These are phyloP conservation scores for Temnothorax curvispinosus DNA, from an alignment of 1,140 invertebrate species.

Conservation along the genomic window DNA sequence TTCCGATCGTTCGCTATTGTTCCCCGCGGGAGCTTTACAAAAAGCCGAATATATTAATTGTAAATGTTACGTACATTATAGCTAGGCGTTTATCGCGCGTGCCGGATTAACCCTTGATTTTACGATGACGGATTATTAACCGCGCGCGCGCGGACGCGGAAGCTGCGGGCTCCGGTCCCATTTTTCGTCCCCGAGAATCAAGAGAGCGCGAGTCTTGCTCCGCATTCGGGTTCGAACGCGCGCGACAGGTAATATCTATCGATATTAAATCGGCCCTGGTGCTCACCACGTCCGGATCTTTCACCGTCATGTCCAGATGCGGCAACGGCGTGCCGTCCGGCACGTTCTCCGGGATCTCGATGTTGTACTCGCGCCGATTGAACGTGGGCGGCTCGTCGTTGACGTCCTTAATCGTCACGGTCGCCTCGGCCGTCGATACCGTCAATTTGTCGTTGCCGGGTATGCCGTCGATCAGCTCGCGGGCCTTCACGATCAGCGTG, in stretches of 20 bases:
- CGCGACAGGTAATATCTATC: neutral
- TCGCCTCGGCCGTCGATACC: slow-evolving; percentile 89
- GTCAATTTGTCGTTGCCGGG: slow-evolving; percentile 89
- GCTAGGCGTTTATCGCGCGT: slow-evolving; percentile 15
- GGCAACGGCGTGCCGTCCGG: slow-evolving; percentile 93
- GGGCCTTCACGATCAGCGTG: slow-evolving; percentile 91
- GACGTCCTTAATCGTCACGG: slow-evolving; percentile 95
- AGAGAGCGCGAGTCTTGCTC: neutral
- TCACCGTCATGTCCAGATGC: slow-evolving; percentile 93
- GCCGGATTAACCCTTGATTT: slow-evolving; percentile 7
- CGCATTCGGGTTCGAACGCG: neutral
- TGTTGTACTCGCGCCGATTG: slow-evolving; percentile 92
- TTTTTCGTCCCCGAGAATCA: neutral
- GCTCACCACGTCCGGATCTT: slow-evolving; percentile 94
- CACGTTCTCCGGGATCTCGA: slow-evolving; percentile 93
- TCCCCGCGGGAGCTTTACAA: neutral
- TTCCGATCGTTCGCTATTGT: slow-evolving; percentile 24
- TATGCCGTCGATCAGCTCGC: slow-evolving; percentile 91
- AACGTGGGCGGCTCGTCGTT: slow-evolving; percentile 97
- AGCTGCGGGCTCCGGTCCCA: neutral
- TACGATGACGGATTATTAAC: slow-evolving; percentile 9
- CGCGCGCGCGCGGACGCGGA: neutral
- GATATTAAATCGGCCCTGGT: neutral
- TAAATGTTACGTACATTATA: slow-evolving; percentile 10
- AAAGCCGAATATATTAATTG: slow-evolving; percentile 43